phyloP scores from a whole-genome alignment of 2,797 vertebrate species.

The Oophaga sylvatica region DNA sequence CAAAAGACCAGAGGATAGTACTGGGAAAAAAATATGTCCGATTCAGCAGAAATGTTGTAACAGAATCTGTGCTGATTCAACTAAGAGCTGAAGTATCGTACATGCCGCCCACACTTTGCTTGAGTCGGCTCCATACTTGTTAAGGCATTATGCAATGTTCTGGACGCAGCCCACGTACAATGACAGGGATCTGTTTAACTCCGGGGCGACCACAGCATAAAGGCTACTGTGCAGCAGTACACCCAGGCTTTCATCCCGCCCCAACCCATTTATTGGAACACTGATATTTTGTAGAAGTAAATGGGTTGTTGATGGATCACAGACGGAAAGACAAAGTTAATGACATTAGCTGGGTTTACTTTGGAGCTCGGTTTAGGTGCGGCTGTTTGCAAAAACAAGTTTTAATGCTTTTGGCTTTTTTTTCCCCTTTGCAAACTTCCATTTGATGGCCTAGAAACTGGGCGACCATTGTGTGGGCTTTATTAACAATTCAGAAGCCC shows the following conservation, averaged over 20 bases:
- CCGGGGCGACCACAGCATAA: slow-evolving; percentile 14
- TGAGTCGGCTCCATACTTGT: background rate
- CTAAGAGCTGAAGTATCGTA: background rate
- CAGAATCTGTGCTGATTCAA: slow-evolving; percentile 37
- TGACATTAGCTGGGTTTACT: background rate
- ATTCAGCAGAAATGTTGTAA: slow-evolving; percentile 54
- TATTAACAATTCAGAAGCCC: slow-evolving; percentile 13
- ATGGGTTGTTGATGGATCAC: slow-evolving; percentile 20
- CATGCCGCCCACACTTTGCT: slow-evolving; percentile 31
- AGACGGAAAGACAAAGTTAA: slow-evolving; percentile 38
- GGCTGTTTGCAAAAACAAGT: slow-evolving; percentile 6
- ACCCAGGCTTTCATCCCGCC: slow-evolving; percentile 20
- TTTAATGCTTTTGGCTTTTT: background rate
- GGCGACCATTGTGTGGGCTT: background rate
- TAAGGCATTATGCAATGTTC: slow-evolving; percentile 37
- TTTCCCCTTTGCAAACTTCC: background rate
- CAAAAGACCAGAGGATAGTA: slow-evolving; percentile 49
- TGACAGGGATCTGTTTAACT: slow-evolving; percentile 2
- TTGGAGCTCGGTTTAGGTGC: slow-evolving; percentile 17
- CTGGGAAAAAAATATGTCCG: slow-evolving; percentile 25
- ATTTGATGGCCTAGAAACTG: slow-evolving; percentile 13
- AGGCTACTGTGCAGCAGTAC: slow-evolving; percentile 23
- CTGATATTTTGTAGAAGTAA: background rate
- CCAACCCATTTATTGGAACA: background rate
- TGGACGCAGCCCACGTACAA: background rate